These are phyloP conservation scores for Urocitellus parryii DNA, from an alignment of 2,113 vertebrate genomes.

Conservation along the genomic window DNA sequence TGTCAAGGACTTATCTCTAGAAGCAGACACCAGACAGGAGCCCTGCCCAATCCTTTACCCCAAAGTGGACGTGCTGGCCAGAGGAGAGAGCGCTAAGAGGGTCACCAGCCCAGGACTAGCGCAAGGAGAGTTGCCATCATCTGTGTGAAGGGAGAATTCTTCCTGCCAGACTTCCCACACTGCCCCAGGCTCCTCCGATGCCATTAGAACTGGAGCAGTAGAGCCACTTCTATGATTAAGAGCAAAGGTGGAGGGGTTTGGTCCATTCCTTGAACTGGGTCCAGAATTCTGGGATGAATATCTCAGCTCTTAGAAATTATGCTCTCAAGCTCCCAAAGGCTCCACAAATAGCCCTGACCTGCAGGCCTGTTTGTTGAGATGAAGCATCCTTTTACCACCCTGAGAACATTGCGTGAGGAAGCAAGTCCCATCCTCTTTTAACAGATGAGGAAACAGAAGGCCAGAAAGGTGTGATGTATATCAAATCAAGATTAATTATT, in stretches of 20 bases:
- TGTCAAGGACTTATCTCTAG: constrained; percentile 76
- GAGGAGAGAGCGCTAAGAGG: background rate
- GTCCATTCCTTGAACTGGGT: background rate
- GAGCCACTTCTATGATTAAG: background rate
- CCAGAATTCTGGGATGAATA: background rate
- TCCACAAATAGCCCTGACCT: background rate
- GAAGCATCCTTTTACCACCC: background rate
- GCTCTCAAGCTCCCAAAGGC: background rate
- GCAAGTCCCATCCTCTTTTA: background rate
- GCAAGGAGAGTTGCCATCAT: background rate
- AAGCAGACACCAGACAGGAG: constrained; percentile 52
- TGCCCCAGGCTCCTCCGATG: background rate
- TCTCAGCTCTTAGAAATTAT: background rate
- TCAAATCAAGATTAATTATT: background rate
- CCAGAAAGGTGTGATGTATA: background rate
- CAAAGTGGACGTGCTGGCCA: background rate
- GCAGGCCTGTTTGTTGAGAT: background rate
- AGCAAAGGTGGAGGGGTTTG: background rate
- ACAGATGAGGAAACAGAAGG: background rate
- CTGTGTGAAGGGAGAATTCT: background rate
- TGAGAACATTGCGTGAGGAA: accelerated
- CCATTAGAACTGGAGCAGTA: background rate
- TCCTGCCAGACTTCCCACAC: background rate
- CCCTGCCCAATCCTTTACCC: constrained; percentile 53
- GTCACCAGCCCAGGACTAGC: background rate